Conservation (phyloP, 2,888 invertebrate species). For the Erannis defoliaria region DNA sequence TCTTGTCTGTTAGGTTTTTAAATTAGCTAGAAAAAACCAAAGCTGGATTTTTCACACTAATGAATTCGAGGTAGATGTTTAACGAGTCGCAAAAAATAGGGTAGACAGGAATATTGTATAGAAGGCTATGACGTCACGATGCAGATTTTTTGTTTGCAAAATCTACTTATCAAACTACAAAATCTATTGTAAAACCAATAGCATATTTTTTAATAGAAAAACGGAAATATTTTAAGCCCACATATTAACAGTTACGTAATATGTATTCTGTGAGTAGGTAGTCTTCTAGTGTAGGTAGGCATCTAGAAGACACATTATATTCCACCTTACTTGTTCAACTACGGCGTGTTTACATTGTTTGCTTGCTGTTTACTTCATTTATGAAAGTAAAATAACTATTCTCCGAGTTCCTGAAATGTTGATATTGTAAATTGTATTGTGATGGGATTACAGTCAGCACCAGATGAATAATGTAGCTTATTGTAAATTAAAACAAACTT, state of each 20-base stretch:
- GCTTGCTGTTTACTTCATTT: constrained; percentile 8
- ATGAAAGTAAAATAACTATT: constrained; percentile 18
- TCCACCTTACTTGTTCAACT: constrained; percentile 14
- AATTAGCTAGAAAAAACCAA: not conserved
- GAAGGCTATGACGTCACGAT: no score
- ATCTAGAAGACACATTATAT: constrained; percentile 20
- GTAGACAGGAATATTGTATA: no score
- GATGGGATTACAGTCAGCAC: not conserved
- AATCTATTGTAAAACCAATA: no score
- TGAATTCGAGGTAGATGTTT: no score
- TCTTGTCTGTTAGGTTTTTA: not conserved
- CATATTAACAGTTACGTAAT: constrained; percentile 6
- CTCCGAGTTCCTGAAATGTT: constrained; percentile 2
- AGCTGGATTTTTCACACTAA: not conserved
- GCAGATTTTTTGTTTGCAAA: no score
- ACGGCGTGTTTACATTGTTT: constrained; percentile 22
- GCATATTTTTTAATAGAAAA: no score
- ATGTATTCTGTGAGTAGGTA: constrained; percentile 4
- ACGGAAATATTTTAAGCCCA: not conserved
- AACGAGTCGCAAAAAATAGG: no score
- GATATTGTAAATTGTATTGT: constrained; percentile 1
- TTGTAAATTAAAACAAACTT: no score
- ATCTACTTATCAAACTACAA: no score
- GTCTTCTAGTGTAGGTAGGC: not conserved
- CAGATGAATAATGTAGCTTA: no score